phyloP scores from a whole-genome alignment of 2,113 vertebrate species.

The Carlito syrichta region DNA sequence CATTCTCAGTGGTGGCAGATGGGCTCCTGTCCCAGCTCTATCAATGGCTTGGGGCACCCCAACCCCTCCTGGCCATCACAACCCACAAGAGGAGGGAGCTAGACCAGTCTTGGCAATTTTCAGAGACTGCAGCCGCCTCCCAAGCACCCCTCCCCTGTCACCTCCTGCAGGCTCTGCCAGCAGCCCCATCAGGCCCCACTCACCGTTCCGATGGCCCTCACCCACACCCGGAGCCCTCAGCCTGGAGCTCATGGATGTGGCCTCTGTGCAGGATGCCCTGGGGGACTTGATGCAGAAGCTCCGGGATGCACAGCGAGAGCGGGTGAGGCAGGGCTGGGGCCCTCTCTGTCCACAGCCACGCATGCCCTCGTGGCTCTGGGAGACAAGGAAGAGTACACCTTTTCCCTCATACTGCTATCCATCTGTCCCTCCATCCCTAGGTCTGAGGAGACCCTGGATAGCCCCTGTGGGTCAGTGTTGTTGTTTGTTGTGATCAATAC shows the following conservation, averaged over 20 bases:
- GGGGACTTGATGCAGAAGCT: constrained; percentile 80
- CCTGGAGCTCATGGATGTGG: constrained; percentile 76
- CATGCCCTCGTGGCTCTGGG: accelerated
- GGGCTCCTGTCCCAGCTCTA: neutral
- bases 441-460: neutral
- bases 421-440: neutral
- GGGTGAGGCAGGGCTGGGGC: constrained; percentile 66
- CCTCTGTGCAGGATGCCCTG: constrained; percentile 74
- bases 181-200: neutral
- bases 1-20: accelerated
- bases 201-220: constrained; percentile 10
- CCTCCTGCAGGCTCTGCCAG: constrained; percentile 49
- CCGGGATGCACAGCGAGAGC: constrained; percentile 81
- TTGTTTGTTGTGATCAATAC: neutral
- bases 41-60: accelerated
- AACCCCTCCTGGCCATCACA: accelerated
- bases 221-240: constrained; percentile 47
- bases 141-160: accelerated
- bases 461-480: neutral
- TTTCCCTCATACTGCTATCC: neutral
- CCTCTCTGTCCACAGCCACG: accelerated
- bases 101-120: neutral
- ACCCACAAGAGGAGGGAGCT: accelerated
- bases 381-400: accelerated
- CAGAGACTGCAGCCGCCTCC: neutral